Percentiles rank a stretch among this genome's conserved stretches.
phyloP scores from a whole-genome alignment of 2,797 vertebrate species.

The Anabas testudineus region DNA sequence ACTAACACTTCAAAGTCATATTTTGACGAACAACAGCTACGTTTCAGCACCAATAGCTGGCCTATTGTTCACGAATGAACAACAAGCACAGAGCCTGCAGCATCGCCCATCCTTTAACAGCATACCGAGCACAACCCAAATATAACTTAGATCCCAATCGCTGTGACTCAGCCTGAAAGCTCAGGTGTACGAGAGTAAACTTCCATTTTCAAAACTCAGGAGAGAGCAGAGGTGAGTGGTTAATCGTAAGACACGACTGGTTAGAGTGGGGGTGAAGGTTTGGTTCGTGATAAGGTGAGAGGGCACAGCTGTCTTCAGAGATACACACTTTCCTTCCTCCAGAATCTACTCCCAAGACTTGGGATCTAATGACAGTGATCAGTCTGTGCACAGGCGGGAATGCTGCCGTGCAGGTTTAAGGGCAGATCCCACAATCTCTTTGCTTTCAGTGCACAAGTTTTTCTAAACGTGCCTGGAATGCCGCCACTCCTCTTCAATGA shows the following conservation, averaged over 20 bases:
- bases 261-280: no score
- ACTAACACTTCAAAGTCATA: neutral
- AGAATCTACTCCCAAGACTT: neutral
- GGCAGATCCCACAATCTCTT: conserved; percentile 30
- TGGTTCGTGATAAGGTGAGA: neutral
- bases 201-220: neutral
- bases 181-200: neutral
- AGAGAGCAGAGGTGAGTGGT: neutral
- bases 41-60: neutral
- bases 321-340: neutral
- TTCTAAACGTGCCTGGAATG: conserved; percentile 55
- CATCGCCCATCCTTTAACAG: neutral
- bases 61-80: neutral
- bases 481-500: conserved; percentile 5
- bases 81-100: no score
- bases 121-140: neutral
- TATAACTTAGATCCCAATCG: neutral
- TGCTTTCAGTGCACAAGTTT: conserved; percentile 51
- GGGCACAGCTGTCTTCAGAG: neutral
- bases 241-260: neutral
- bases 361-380: conserved; percentile 20
- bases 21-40: conserved; percentile 1
- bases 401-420: conserved; percentile 67
- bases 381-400: conserved; percentile 54
- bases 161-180: neutral